Conservation (phyloP, 2,113 vertebrate genomes). For the Clarias macrocephalus region DNA sequence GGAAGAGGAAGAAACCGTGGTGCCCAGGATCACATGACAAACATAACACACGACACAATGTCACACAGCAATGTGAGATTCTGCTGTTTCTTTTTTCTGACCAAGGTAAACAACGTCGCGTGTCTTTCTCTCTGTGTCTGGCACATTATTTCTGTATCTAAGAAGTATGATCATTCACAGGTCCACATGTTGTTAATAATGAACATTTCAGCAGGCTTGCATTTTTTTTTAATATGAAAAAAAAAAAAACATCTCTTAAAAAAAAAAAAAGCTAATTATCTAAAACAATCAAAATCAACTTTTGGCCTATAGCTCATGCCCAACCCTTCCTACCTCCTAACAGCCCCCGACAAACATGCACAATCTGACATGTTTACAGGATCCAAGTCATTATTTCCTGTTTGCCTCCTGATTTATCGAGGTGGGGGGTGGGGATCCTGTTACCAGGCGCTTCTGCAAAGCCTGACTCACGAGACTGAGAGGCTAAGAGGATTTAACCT, state of each 20-base stretch:
- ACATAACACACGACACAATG: background rate
- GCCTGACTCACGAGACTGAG: slow-evolving; percentile 18
- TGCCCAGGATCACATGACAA: background rate
- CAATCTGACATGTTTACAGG: slow-evolving; percentile 25
- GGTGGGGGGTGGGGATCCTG: background rate
- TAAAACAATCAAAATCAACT: background rate
- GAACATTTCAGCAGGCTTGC: background rate
- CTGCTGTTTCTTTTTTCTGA: background rate
- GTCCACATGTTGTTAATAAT: background rate
- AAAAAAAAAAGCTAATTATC: background rate
- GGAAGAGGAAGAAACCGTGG: background rate
- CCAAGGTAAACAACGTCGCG: background rate
- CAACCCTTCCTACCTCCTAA: background rate
- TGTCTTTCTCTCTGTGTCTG: background rate
- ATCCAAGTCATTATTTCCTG: slow-evolving; percentile 30
- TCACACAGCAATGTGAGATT: slow-evolving; percentile 3
- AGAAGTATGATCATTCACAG: background rate
- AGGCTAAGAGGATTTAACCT: slow-evolving; percentile 11
- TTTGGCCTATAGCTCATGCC: background rate
- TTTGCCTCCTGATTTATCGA: slow-evolving; percentile 31
- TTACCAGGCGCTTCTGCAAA: background rate
- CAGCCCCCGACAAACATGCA: background rate
- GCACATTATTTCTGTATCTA: background rate
- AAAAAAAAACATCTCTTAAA: background rate
- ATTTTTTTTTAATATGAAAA: too few species aligned